Evolutionary conservation across 2,113 vertebrate species (phyloP).

Genomic region (Ramphastos sulfuratus): DNA sequence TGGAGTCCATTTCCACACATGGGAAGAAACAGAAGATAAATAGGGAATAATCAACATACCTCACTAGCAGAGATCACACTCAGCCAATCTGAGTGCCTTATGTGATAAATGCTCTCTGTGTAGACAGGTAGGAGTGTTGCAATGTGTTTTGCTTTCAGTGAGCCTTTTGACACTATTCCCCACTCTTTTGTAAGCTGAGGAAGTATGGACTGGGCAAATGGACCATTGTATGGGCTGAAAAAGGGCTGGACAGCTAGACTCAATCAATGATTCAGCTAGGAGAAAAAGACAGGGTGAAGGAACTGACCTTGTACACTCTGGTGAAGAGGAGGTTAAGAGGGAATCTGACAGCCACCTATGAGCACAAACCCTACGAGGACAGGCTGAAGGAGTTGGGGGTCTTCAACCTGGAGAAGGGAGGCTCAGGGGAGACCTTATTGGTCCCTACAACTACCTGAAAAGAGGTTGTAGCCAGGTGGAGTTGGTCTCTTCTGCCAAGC

Average conservation of each 20-base stretch:
- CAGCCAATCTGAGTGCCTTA: neutral
- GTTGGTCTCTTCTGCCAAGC: no score
- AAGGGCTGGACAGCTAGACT: slow-evolving; percentile 18
- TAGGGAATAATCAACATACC: neutral
- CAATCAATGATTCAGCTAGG: neutral
- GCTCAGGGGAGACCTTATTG: no score
- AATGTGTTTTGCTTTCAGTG: neutral
- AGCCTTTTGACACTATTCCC: neutral
- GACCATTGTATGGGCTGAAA: neutral
- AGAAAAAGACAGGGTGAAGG: neutral
- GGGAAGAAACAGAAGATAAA: neutral
- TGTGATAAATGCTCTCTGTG: neutral
- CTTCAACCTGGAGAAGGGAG: no score
- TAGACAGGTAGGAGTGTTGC: neutral
- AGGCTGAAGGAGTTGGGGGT: no score
- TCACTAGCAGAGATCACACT: neutral
- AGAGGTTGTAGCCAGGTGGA: no score
- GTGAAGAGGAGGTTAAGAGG: neutral
- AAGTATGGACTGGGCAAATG: neutral
- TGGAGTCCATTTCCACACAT: neutral
- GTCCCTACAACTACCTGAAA: no score
- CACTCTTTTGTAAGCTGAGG: neutral
- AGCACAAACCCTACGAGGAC: no score
- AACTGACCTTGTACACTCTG: neutral
- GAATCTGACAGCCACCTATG: neutral